phyloP scores from a whole-genome alignment of 2,888 invertebrate species.

The Protonemura montana region DNA sequence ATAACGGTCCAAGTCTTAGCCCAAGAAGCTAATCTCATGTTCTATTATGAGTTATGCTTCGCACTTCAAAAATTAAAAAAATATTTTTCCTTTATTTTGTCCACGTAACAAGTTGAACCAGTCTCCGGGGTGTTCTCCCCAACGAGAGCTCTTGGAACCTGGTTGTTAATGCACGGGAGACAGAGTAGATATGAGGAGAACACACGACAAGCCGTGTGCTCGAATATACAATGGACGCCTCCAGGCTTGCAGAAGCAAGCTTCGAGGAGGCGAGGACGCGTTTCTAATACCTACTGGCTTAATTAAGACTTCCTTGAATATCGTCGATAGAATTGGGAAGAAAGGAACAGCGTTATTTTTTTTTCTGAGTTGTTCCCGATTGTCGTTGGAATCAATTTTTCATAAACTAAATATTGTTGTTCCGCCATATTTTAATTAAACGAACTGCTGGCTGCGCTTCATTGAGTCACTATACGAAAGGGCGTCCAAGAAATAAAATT shows the following conservation, averaged over 20 bases:
- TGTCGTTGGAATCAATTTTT: neutral
- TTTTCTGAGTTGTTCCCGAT: neutral
- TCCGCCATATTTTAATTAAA: constrained; percentile 3
- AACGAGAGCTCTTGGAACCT: neutral
- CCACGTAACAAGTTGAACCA: neutral
- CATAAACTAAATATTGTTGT: neutral
- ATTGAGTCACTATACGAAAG: neutral
- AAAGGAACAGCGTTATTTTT: neutral
- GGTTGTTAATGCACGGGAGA: neutral
- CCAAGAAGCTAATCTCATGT: constrained; percentile 23
- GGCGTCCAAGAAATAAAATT: neutral
- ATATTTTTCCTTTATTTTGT: constrained; percentile 3
- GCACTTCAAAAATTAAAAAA: constrained; percentile 16
- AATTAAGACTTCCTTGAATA: neutral
- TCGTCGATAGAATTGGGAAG: neutral
- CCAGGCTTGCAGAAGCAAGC: neutral
- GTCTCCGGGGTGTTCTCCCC: neutral
- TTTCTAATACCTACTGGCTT: neutral
- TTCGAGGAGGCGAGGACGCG: neutral
- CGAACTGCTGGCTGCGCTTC: neutral
- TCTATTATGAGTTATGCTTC: constrained; percentile 28
- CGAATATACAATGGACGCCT: neutral
- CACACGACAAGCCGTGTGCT: neutral
- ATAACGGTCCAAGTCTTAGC: constrained; percentile 13
- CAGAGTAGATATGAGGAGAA: neutral